phyloP scores from a whole-genome alignment of 1,140 invertebrate species.

The Drosophila chauvacae region DNA sequence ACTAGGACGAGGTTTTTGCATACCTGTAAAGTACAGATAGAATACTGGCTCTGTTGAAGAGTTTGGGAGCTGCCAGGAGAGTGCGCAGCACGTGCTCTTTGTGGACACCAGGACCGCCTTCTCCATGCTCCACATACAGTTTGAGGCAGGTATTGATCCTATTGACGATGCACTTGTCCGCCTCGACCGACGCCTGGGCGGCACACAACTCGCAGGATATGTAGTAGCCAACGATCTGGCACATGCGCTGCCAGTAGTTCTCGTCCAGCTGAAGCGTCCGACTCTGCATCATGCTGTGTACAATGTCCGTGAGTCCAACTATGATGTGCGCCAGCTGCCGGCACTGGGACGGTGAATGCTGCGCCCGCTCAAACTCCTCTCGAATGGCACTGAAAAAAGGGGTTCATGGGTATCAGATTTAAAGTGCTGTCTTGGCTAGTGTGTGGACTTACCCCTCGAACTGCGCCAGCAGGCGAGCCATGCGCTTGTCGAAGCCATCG shows the following conservation, averaged over 20 bases:
- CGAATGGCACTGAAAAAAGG: constrained; percentile 56
- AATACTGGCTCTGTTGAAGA: constrained; percentile 65
- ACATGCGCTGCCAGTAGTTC: constrained; percentile 58
- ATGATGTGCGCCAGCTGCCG: constrained; percentile 55
- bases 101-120: constrained; percentile 23
- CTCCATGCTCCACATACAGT: constrained; percentile 48
- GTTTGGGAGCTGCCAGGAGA: constrained; percentile 61
- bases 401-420: not conserved
- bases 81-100: constrained; percentile 64
- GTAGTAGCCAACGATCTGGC: constrained; percentile 66
- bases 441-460: constrained; percentile 52
- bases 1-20: not conserved
- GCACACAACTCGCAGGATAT: constrained; percentile 71
- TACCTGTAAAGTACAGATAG: constrained; percentile 67
- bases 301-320: constrained; percentile 50
- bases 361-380: constrained; percentile 57
- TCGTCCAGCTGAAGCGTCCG: constrained; percentile 6
- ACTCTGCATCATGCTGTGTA: constrained; percentile 41
- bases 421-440: not conserved
- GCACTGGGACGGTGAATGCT: constrained; percentile 44
- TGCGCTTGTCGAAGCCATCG: constrained; percentile 59
- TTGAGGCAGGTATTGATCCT: constrained; percentile 57
- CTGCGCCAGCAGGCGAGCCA: constrained; percentile 55
- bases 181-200: constrained; percentile 49
- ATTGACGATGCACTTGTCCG: constrained; percentile 56